These are phyloP conservation scores for Dynastes grantii DNA, from an alignment of 2,888 invertebrate genomes.

Conservation along the genomic window DNA sequence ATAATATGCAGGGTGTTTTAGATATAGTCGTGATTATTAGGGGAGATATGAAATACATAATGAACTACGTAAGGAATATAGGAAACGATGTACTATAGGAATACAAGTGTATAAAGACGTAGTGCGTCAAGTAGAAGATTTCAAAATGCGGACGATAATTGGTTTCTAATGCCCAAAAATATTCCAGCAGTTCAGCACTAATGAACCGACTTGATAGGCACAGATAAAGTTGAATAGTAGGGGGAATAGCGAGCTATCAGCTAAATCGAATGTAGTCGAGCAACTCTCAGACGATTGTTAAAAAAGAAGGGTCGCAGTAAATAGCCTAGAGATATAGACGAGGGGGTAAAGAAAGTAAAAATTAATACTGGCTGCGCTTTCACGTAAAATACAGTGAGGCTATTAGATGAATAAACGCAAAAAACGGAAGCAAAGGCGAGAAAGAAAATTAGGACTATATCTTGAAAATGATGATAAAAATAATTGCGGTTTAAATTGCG, in stretches of 20 bases:
- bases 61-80: too few species aligned
- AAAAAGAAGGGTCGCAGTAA: conserved; percentile 42
- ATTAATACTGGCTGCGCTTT: conserved; percentile 43
- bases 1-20: too few species aligned
- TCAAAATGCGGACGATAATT: conserved; percentile 8
- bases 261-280: conserved; percentile 40
- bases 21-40: too few species aligned
- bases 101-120: background rate
- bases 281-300: conserved; percentile 40
- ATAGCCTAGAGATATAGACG: conserved; percentile 43
- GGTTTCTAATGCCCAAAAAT: conserved; percentile 23
- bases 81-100: too few species aligned
- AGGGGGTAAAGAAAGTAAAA: conserved; percentile 44
- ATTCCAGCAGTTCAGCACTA: conserved; percentile 29
- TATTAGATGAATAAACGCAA: conserved; percentile 37
- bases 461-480: conserved; percentile 41
- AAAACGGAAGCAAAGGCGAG: conserved; percentile 45
- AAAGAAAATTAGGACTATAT: conserved; percentile 42
- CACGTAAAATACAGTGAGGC: conserved; percentile 27
- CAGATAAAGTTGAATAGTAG: conserved; percentile 39
- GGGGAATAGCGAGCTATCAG: conserved; percentile 39
- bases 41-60: too few species aligned
- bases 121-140: background rate
- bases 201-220: conserved; percentile 44
- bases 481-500: conserved; percentile 47